These are phyloP conservation scores for Xestia xanthographa DNA, from an alignment of 2,888 invertebrate species.

Conservation along the genomic window DNA sequence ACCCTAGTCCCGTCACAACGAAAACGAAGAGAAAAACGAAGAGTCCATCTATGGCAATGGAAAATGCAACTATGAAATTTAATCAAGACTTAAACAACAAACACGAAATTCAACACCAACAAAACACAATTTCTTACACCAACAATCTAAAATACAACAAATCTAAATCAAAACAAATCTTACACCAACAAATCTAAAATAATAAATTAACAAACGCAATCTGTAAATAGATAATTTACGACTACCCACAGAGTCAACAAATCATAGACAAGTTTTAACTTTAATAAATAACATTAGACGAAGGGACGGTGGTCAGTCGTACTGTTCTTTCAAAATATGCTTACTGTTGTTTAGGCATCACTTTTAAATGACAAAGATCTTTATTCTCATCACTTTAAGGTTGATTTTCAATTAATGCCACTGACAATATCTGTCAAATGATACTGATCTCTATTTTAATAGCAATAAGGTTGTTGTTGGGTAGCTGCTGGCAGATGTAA, in stretches of 20 bases:
- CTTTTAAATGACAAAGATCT: neutral
- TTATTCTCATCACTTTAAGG: neutral
- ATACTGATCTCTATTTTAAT: neutral
- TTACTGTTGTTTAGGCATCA: neutral
- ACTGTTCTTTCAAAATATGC: neutral
- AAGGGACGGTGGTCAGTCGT: constrained; percentile 72
- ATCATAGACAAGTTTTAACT: constrained; percentile 59
- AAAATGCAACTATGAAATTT: neutral
- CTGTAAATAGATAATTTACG: constrained; percentile 64
- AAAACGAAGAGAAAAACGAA: too few species aligned
- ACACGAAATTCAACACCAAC: constrained; percentile 13
- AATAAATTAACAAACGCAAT: constrained; percentile 60
- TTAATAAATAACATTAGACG: constrained; percentile 63
- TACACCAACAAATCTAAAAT: constrained; percentile 29
- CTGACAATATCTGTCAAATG: neutral
- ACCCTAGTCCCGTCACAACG: too few species aligned
- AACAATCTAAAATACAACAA: constrained; percentile 41
- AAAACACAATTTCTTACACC: constrained; percentile 30
- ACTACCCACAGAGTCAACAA: constrained; percentile 50
- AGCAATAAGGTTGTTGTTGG: neutral
- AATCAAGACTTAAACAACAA: neutral
- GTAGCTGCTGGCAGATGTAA: neutral
- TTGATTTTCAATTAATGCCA: neutral
- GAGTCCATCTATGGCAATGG: too few species aligned
- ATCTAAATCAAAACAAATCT: constrained; percentile 41